phyloP scores from a whole-genome alignment of 2,113 vertebrate species.

The Gulo gulo region DNA sequence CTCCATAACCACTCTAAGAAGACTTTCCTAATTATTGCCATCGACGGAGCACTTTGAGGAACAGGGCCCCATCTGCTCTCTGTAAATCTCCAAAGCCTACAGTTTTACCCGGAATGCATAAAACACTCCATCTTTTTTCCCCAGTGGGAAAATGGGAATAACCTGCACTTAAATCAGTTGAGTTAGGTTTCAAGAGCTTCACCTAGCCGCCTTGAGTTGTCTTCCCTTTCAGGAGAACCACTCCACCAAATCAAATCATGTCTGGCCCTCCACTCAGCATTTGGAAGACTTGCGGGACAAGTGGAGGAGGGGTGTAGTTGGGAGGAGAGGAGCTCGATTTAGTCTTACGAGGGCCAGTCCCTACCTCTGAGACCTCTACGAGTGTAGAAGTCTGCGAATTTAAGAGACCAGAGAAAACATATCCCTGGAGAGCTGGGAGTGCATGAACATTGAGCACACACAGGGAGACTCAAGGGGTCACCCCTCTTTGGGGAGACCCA shows the following conservation, averaged over 20 bases:
- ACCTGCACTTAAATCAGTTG: neutral
- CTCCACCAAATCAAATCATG: neutral
- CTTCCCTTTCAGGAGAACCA: neutral
- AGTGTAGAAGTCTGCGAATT: neutral
- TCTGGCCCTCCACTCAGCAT: neutral
- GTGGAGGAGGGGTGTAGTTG: no score
- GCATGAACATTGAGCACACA: neutral
- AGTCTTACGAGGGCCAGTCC: no score
- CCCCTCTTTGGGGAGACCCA: neutral
- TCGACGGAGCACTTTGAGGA: neutral
- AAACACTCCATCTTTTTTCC: neutral
- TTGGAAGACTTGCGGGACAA: neutral
- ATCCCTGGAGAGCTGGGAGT: neutral
- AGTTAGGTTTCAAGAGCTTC: neutral
- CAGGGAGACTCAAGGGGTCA: neutral
- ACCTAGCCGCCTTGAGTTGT: neutral
- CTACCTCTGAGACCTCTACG: neutral
- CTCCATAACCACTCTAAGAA: neutral
- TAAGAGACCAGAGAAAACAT: neutral
- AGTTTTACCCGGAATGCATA: neutral
- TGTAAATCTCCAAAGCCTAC: neutral
- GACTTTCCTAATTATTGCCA: neutral
- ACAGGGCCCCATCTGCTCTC: neutral
- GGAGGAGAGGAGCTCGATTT: fast-evolving
- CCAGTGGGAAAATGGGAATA: neutral